These are phyloP conservation scores for Geococcyx californianus DNA, from an alignment of 2,113 vertebrate genomes.

Conservation along the genomic window DNA sequence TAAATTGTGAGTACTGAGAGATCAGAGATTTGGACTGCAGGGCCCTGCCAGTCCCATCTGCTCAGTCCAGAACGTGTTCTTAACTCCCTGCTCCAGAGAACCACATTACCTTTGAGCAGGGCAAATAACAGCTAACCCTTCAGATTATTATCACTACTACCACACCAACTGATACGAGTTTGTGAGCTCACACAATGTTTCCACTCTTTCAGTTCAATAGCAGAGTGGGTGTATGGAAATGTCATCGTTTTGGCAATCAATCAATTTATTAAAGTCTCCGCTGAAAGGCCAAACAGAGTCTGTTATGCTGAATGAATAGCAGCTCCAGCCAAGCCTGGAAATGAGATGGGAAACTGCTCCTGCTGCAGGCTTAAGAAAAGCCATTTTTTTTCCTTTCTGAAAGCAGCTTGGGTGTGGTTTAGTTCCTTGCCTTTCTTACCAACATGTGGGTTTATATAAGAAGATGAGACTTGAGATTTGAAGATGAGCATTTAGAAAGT, in stretches of 20 bases:
- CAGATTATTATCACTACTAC: constrained; percentile 38
- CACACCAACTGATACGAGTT: constrained; percentile 22
- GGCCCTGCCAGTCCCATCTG: background rate
- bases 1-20: background rate
- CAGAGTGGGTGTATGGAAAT: constrained; percentile 65
- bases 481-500: background rate
- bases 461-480: background rate
- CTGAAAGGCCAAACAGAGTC: constrained; percentile 52
- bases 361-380: constrained; percentile 1
- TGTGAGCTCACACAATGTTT: constrained; percentile 54
- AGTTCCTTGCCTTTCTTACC: constrained; percentile 8
- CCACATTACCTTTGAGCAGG: background rate
- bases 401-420: constrained; percentile 10
- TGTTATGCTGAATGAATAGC: constrained; percentile 34
- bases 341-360: constrained; percentile 3
- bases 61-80: background rate
- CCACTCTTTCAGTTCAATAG: constrained; percentile 58
- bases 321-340: background rate
- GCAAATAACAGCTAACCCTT: constrained; percentile 22
- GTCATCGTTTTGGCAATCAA: constrained; percentile 71
- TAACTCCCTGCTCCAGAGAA: background rate
- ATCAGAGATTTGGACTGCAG: background rate
- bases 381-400: background rate
- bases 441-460: background rate
- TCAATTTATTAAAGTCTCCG: constrained; percentile 45